Evolutionary conservation across 1,140 invertebrate species (phyloP).

Genomic region (Apocrypta bakeri): DNA sequence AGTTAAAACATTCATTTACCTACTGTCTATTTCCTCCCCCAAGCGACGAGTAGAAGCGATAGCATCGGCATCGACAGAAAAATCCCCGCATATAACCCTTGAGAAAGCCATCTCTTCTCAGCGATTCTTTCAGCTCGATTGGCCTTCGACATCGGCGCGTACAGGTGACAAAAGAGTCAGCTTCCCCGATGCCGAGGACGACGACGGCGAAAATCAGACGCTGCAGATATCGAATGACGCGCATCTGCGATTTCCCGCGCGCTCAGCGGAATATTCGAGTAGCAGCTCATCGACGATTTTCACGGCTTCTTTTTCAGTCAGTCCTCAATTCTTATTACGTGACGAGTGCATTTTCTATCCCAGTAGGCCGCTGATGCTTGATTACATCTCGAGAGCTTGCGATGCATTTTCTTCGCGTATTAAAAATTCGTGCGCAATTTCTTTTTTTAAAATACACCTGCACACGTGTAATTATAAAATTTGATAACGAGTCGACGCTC

Average conservation of each 20-base stretch:
- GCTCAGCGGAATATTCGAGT: constrained; percentile 38
- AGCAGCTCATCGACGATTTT: background rate
- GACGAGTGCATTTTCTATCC: constrained; percentile 22
- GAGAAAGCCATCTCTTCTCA: background rate
- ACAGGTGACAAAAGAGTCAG: background rate
- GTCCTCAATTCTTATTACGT: constrained; percentile 29
- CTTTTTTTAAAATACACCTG: too few species aligned
- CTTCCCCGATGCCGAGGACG: background rate
- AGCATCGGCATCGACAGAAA: background rate
- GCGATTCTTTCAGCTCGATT: constrained; percentile 7
- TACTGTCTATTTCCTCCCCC: background rate
- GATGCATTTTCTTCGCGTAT: too few species aligned
- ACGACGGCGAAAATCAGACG: constrained; percentile 55
- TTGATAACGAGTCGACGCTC: too few species aligned
- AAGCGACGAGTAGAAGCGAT: background rate
- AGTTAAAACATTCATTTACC: background rate
- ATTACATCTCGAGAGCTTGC: background rate
- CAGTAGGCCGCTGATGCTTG: background rate
- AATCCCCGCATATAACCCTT: background rate
- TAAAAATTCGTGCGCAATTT: too few species aligned
- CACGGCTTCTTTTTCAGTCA: background rate
- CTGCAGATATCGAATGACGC: constrained; percentile 61
- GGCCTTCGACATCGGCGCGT: constrained; percentile 6
- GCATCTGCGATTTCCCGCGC: constrained; percentile 36
- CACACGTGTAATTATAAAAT: too few species aligned